Evolutionary conservation across 2,888 invertebrate species (phyloP).

Genomic region (Polylopha cassiicola): DNA sequence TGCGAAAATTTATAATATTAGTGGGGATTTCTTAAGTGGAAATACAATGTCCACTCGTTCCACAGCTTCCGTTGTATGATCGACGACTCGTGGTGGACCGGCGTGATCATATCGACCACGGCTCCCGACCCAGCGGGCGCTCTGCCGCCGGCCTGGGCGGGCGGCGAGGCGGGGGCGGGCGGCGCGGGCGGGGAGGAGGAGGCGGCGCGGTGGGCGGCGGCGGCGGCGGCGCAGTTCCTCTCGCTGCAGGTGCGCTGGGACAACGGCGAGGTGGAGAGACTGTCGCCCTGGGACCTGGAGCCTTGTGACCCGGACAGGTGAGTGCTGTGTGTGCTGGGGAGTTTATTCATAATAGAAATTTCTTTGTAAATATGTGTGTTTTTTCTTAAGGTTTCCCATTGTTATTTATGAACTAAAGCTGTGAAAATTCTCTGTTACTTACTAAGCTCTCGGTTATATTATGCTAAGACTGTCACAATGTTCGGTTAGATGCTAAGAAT

Average conservation of each 20-base stretch:
- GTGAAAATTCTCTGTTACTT: too few species aligned
- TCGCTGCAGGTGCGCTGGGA: conserved; percentile 88
- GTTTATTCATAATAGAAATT: too few species aligned
- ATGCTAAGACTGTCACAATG: too few species aligned
- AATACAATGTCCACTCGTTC: background rate
- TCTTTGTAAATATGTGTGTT: too few species aligned
- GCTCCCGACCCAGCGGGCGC: conserved; percentile 24
- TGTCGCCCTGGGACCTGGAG: conserved; percentile 99
- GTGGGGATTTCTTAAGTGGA: too few species aligned
- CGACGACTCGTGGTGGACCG: conserved; percentile 98
- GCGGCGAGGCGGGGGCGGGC: conserved; percentile 13
- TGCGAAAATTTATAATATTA: too few species aligned
- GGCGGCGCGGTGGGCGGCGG: conserved; percentile 22
- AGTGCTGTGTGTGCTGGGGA: too few species aligned
- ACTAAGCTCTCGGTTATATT: too few species aligned
- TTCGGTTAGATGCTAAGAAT: too few species aligned
- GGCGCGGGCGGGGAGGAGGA: conserved; percentile 15
- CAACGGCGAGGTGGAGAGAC: conserved; percentile 91
- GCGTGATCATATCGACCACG: conserved; percentile 63
- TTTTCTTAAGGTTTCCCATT: too few species aligned
- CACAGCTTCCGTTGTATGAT: conserved; percentile 92
- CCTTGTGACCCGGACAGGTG: conserved; percentile 84
- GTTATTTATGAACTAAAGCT: too few species aligned
- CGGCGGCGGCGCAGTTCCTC: conserved; percentile 46
- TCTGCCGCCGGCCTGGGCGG: conserved; percentile 10